Evolutionary conservation across 2,113 vertebrate genomes (phyloP).

Genomic region (Triplophysa rosa): DNA sequence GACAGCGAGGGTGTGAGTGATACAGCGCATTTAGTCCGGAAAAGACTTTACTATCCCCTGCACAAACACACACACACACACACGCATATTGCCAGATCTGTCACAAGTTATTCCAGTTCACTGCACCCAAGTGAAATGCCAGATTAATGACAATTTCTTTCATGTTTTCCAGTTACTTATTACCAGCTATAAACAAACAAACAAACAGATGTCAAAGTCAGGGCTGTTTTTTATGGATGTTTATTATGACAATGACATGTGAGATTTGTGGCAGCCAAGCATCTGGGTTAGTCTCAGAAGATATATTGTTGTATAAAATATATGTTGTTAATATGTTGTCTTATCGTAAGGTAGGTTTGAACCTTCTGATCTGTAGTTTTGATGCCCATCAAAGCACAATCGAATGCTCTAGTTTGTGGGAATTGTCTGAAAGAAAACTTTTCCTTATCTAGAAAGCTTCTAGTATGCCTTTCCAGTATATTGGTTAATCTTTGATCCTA

Average conservation of each 20-base stretch:
- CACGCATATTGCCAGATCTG: constrained; percentile 63
- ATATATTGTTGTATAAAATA: no score
- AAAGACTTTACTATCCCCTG: constrained; percentile 48
- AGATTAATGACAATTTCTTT: constrained; percentile 70
- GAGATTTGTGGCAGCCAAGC: constrained; percentile 12
- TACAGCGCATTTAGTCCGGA: constrained; percentile 58
- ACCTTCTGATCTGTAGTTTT: no score
- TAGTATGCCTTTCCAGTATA: no score
- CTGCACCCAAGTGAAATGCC: constrained; percentile 65
- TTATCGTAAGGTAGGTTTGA: no score
- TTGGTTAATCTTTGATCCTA: neutral
- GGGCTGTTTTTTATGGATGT: neutral
- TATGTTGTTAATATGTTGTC: no score
- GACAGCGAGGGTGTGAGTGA: constrained; percentile 63
- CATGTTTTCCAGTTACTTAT: constrained; percentile 62
- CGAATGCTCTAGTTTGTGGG: constrained; percentile 7
- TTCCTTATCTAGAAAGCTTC: no score
- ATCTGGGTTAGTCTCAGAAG: neutral
- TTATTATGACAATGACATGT: constrained; percentile 35
- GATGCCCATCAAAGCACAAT: constrained; percentile 3
- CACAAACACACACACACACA: constrained; percentile 10
- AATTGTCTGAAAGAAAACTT: neutral
- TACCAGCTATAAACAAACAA: constrained; percentile 42
- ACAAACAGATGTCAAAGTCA: neutral
- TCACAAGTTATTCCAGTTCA: constrained; percentile 64